phyloP scores from a whole-genome alignment of 1,140 invertebrate genomes.

The Melanaphis sacchari region DNA sequence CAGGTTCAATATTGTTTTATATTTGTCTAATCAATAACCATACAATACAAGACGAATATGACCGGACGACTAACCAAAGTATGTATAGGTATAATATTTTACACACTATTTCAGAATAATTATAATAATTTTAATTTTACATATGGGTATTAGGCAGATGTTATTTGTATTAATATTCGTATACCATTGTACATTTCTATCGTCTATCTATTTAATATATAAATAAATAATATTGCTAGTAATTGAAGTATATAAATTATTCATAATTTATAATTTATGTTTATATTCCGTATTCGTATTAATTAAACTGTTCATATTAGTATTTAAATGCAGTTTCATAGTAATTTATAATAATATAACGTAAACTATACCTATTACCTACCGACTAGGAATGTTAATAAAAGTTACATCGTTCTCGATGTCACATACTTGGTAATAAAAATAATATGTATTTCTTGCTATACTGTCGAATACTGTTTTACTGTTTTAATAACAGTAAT shows the following conservation, averaged over 20 bases:
- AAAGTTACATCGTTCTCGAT: not conserved
- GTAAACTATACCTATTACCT: not conserved
- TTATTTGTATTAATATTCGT: not conserved
- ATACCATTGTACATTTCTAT: not conserved
- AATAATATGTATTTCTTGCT: slow-evolving; percentile 1
- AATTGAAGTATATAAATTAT: not conserved
- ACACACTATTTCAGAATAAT: not conserved
- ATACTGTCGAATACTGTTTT: not conserved
- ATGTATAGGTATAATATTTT: not conserved
- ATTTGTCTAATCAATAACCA: not conserved
- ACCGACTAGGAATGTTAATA: slow-evolving; percentile 21
- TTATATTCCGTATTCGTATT: not conserved
- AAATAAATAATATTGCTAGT: too few relatives aligned
- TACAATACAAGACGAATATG: not conserved
- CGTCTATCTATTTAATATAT: not conserved
- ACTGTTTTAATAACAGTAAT: slow-evolving; percentile 42
- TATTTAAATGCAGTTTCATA: not conserved
- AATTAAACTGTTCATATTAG: not conserved
- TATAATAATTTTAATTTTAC: not conserved
- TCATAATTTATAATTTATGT: not conserved
- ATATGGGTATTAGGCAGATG: not conserved
- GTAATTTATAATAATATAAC: slow-evolving; percentile 11
- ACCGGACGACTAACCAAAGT: not conserved
- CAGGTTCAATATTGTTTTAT: not conserved
- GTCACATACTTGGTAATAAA: not conserved